Percentiles rank a stretch among this genome's conserved stretches.
phyloP scores from a whole-genome alignment of 2,797 vertebrate genomes.

The Salmo trutta region DNA sequence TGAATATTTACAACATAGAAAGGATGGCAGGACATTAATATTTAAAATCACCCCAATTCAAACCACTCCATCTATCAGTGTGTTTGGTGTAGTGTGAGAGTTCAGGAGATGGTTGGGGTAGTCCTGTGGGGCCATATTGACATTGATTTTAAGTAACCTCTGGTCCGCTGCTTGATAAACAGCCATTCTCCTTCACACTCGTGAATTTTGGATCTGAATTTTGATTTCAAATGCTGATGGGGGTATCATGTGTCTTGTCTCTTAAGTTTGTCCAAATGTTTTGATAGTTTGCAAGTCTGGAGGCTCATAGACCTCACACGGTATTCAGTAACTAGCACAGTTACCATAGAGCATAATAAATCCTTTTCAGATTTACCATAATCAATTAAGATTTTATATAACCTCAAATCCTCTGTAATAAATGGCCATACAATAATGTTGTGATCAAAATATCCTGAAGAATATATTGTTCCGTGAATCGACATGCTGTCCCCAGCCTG shows the following conservation, averaged over 20 bases:
- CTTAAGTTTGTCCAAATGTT: background rate
- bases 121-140: too few species aligned
- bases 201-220: constrained; percentile 40
- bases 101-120: background rate
- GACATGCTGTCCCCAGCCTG: constrained; percentile 15
- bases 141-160: too few species aligned
- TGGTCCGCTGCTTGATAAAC: constrained; percentile 15
- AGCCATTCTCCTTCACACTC: constrained; percentile 25
- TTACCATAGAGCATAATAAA: background rate
- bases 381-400: background rate
- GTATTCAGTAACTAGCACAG: background rate
- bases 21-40: constrained; percentile 48
- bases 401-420: constrained; percentile 9
- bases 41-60: constrained; percentile 45
- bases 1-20: constrained; percentile 54
- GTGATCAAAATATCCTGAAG: constrained; percentile 18
- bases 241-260: background rate
- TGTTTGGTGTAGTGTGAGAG: constrained; percentile 42
- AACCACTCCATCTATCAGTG: background rate
- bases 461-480: constrained; percentile 29
- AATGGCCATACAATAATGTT: constrained; percentile 5
- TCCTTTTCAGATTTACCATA: constrained; percentile 4
- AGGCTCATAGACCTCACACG: background rate
- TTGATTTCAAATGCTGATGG: background rate
- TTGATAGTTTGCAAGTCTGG: constrained; percentile 4